Evolutionary conservation across 2,113 vertebrate species (phyloP), one percentile per base, ranked within the genome.

Genomic region (Lycaon pictus): DNA sequence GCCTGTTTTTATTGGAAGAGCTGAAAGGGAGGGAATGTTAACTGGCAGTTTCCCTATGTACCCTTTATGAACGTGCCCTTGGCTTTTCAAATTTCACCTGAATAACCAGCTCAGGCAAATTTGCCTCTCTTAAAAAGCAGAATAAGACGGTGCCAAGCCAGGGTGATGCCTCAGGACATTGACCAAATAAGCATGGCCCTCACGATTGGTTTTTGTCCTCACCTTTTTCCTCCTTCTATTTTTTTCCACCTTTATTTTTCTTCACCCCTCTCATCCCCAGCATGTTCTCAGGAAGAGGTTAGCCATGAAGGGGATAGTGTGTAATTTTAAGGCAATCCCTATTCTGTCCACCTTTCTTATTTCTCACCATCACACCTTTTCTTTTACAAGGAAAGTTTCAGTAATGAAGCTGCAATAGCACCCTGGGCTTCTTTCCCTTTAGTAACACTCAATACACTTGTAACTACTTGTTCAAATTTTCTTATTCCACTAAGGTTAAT

Each of bases 1-100:
- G 93, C 72, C 53, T 98, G 86, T 95, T 98, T 98, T 97, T 97
- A 92, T 97, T 98, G 95, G 97, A 98, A 87, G 83, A 97, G 56
- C 62, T 51, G 63, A 96, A 83, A 89, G 86, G 91, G 74, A 96
- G 94, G 53, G 86, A 95, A 97, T 96, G 72, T 74, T 96, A 91
- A 82, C 84, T 97, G 97, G 88, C 92, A 97, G 65, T 96, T 96
- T 94, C 85, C 97, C 92, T 81, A 89, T 67, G 48, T 97, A 95
- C 65, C 67, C 72, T 97, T 97, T 95, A 81, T 95, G 89, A 97
- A 97, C 97, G 62, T 82, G 86, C 83, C 72, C 35, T 97, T 96
- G 96, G 86, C 82, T 97, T 92, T 96, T 97, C 67, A 89, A 85
- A 94, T 96, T 97, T 97, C 86, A 93, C 82, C 86, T 97, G 96